phyloP scores from a whole-genome alignment of 2,797 vertebrate genomes.

The Artibeus jamaicensis region DNA sequence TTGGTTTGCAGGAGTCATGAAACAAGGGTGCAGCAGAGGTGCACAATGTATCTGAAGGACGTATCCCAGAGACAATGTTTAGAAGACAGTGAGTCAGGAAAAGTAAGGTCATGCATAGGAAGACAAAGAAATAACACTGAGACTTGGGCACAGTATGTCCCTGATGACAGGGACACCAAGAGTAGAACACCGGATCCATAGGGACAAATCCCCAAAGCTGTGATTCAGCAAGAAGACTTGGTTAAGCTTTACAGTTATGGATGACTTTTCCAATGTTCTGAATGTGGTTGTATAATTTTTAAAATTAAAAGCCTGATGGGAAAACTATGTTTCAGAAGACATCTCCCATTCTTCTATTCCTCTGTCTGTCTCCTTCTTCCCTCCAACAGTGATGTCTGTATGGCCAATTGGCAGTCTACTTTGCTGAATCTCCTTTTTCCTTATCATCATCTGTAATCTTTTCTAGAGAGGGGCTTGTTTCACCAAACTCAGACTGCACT shows the following conservation, averaged over 20 bases:
- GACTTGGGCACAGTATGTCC: not conserved
- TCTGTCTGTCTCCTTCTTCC: not conserved
- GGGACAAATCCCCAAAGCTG: not conserved
- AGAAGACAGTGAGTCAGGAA: not conserved
- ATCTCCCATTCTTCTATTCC: not conserved
- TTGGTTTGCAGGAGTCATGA: not conserved
- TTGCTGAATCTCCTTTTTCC: constrained; percentile 5
- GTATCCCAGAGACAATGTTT: not conserved
- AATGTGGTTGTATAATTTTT: not conserved
- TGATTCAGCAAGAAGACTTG: not conserved
- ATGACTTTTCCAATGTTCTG: not conserved
- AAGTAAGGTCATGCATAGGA: not conserved
- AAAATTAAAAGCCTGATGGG: not conserved
- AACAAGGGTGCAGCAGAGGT: not conserved
- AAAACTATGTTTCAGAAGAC: not conserved
- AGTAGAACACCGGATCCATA: not conserved
- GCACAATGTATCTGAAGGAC: not conserved
- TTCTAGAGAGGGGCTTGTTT: constrained; percentile 14
- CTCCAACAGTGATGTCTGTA: not conserved
- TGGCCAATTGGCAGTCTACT: not conserved
- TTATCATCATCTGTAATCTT: not conserved
- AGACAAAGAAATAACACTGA: not conserved
- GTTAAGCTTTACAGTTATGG: not conserved
- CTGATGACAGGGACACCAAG: not conserved
- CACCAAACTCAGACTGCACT: not conserved